Evolutionary conservation across 2,888 invertebrate species (phyloP).

Genomic region (Standfussiana lucernea): DNA sequence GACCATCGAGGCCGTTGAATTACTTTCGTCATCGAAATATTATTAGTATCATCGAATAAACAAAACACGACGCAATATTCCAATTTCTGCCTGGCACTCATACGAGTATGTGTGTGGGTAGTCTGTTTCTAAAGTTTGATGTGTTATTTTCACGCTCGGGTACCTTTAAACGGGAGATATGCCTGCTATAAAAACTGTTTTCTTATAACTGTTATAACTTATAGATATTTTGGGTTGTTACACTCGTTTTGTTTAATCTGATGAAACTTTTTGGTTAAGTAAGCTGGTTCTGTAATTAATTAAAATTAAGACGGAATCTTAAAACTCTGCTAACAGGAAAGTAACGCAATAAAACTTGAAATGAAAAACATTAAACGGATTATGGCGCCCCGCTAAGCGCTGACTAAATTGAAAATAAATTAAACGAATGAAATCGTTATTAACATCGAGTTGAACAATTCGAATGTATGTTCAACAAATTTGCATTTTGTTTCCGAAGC

Average conservation of each 20-base stretch:
- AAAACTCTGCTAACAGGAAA: conserved; percentile 15
- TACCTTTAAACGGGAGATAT: not conserved
- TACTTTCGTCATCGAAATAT: no score
- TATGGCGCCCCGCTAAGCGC: conserved; percentile 3
- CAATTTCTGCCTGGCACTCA: no score
- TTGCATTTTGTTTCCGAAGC: conserved; percentile 18
- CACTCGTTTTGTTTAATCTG: conserved; percentile 8
- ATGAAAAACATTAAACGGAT: conserved; percentile 38
- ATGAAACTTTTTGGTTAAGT: conserved; percentile 40
- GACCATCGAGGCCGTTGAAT: no score
- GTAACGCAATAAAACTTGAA: conserved; percentile 19
- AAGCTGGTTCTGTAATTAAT: conserved; percentile 26
- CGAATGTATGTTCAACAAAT: conserved; percentile 17
- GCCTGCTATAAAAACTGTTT: not conserved
- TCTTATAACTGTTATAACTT: not conserved
- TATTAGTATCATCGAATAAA: no score
- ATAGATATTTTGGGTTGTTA: not conserved
- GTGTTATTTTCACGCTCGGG: no score
- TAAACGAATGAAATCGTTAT: conserved; percentile 9
- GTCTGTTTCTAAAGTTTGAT: no score
- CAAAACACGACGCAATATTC: no score
- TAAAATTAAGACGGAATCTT: conserved; percentile 7
- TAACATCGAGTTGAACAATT: conserved; percentile 6
- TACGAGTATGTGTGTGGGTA: no score
- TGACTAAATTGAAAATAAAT: conserved; percentile 44